phyloP scores from a whole-genome alignment of 2,797 vertebrate genomes.

The Antrozous pallidus region DNA sequence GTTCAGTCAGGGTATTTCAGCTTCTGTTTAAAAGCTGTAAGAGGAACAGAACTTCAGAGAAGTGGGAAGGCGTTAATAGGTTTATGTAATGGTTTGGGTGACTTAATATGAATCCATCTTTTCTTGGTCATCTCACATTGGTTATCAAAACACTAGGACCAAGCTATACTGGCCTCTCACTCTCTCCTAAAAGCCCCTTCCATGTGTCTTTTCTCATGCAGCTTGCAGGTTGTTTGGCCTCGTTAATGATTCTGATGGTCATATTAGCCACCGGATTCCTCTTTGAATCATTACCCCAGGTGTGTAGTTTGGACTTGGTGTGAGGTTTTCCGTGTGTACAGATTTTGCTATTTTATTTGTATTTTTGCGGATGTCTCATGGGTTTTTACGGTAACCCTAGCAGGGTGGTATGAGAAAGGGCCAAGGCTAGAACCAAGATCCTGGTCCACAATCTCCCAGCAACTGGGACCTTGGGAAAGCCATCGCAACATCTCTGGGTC shows the following conservation, averaged over 20 bases:
- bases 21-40: neutral
- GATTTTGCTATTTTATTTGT: neutral
- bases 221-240: slow-evolving; percentile 94
- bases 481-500: neutral
- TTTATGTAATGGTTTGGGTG: neutral
- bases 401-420: neutral
- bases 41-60: slow-evolving; percentile 1
- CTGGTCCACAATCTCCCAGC: neutral
- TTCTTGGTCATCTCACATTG: slow-evolving; percentile 14
- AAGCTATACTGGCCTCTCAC: neutral
- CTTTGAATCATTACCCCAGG: slow-evolving; percentile 95
- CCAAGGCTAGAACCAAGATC: neutral
- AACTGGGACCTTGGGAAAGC: neutral
- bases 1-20: neutral
- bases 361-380: neutral
- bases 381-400: neutral
- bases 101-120: neutral
- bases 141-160: neutral
- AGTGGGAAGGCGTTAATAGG: neutral
- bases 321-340: neutral
- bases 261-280: slow-evolving; percentile 94
- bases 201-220: slow-evolving; percentile 76
- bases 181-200: slow-evolving; percentile 18
- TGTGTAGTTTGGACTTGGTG: slow-evolving; percentile 73
- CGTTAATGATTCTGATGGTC: slow-evolving; percentile 94